Base-by-base conservation (phyloP, 2,888 invertebrate species). In the Yponomeuta cagnagella region DNA sequence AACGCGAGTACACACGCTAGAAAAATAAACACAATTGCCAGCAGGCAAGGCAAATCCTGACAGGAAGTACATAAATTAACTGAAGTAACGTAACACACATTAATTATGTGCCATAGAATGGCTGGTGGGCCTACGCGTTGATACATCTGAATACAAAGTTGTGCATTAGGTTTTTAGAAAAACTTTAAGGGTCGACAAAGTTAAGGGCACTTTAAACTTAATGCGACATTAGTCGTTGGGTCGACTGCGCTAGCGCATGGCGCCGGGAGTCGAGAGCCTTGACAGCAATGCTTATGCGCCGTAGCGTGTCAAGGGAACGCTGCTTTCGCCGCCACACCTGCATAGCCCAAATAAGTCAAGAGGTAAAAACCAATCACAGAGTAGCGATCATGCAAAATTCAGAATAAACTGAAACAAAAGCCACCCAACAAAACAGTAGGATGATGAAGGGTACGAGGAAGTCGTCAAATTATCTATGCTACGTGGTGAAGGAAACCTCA, bases 261-360 rank as follows among this genome's bases (percentile, higher is more conserved):
- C 66, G 75, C 73, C 75, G 75, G 75, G 75, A 80, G 81, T 77
- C 76, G 83, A 73, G 83, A 82, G 86, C 91, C 91, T 91, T 91
- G 91, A 90, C 91, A 81, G 90, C 90, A 91, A 91, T 91, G 90
- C 88, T 88, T 90, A 88, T 82, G 87, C 89, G 88, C 87, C 90
- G 90, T 89, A 85, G 84, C 90, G 84, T 91, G 91, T 91, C 91
- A 91, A 91, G 91, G 91, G 91, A 90, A 89, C 87, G 81, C 89
- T 90, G 91, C 91, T 91, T 91, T 91, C 91, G 89, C 90, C 83
- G 89, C 85, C 88, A 85, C 89, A 87, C 88, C 90, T 85, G 84
- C 79, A 78, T 78, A 81, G 80, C 82, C 83, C 81, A 84, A 79
- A 78, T 58, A 58, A 79, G 75, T 76, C 74, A 75, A 74, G 71